Percentiles rank a stretch among this genome's conserved stretches.
Evolutionary conservation across 2,113 vertebrate species (phyloP).

Genomic region (Cyprinus carpio): DNA sequence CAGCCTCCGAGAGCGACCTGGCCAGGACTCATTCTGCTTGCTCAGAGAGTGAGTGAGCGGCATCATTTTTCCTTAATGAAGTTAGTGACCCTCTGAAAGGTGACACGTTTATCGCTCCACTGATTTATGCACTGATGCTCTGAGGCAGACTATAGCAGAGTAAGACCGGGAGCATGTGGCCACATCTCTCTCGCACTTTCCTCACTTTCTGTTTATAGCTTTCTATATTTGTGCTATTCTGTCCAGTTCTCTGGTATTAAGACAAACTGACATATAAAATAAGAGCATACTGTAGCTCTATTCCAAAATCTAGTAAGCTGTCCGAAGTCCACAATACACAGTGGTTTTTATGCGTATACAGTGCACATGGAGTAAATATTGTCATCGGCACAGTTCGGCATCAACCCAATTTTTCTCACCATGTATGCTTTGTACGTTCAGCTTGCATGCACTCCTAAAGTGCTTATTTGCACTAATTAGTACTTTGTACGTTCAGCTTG

Average conservation of each 20-base stretch:
- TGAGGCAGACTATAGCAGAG: conserved; percentile 62
- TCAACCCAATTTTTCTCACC: background rate
- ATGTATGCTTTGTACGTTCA: background rate
- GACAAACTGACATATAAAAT: background rate
- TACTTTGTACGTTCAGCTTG: background rate
- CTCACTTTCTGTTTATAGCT: background rate
- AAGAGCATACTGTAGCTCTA: background rate
- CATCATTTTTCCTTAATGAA: conserved; percentile 81
- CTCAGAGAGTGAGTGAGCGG: conserved; percentile 72
- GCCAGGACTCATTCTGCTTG: conserved; percentile 65
- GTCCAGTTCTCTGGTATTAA: background rate
- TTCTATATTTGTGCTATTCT: background rate
- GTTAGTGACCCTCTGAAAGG: conserved; percentile 82
- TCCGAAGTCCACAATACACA: background rate
- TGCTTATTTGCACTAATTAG: background rate
- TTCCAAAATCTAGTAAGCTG: background rate
- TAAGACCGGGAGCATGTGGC: conserved; percentile 44
- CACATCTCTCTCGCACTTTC: conserved; percentile 25
- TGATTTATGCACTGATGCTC: conserved; percentile 78
- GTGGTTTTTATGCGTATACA: background rate
- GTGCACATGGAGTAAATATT: background rate
- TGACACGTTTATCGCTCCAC: conserved; percentile 78
- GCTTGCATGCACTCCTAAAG: background rate
- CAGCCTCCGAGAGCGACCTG: conserved; percentile 54
- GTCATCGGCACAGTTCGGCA: background rate